Base-by-base conservation (phyloP, 2,888 invertebrate genomes). In the Rhagium mordax region DNA sequence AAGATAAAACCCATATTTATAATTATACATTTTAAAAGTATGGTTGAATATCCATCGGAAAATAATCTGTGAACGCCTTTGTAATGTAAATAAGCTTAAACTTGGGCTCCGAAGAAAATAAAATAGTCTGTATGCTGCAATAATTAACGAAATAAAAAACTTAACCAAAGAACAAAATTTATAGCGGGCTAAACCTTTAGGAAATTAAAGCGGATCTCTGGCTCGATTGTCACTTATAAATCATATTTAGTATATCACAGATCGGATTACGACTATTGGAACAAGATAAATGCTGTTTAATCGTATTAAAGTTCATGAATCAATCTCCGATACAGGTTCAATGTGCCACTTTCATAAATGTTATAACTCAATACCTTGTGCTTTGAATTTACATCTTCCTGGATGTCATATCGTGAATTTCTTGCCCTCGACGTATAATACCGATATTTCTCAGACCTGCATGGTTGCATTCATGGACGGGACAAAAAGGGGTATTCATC, bases 221-320 rank as follows among this genome's bases (percentile, higher is more conserved):
- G 60, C 61, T 29, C 24, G 41, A 21, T 59, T 18, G 67, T 61
- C 60, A 60, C 59, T 33, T 71, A 71, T 79, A 78, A 79, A 78
- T 79, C 79, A 79, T 79, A 79, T 79, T 79, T 78, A 79, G 79
- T 78, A 79, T 76, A 79, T 79, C 78, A 78, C 78, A 74, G 78
- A 74, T 75, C 72, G 75, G 79, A 78, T 79, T 79, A 79, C 70
- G 59, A 68, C 61, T 72, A 76, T 70, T 75, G 75, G 71, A 76
- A 75, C 76, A 71, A 76, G 79, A 79, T 78, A 76, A 79, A 79
- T 78, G 79, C 72, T 67, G 69, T 60, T 71, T 66, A 71, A 67
- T 71, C 67, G 71, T 53, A 66, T 71, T 71, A 66, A 66, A 67
- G 66, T 57, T 41, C 67, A 71, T 71, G 67, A 71, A 69, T 69